These are phyloP conservation scores for Tetanocera ferruginea DNA, from an alignment of 2,888 invertebrate genomes.

Conservation along the genomic window DNA sequence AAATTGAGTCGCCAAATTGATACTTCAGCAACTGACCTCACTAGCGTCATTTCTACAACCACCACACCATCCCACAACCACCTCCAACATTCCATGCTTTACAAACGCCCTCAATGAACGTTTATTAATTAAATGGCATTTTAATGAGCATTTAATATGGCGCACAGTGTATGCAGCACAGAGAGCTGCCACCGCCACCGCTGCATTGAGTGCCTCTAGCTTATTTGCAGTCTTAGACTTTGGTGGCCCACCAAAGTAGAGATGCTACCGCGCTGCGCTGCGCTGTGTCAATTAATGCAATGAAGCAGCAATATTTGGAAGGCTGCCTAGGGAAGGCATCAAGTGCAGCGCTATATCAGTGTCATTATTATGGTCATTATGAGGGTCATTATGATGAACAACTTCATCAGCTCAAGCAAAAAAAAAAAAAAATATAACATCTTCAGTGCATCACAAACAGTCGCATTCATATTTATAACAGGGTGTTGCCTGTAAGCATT, in stretches of 20 bases:
- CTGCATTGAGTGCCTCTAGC: neutral
- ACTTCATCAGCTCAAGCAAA: neutral
- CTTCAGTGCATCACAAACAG: neutral
- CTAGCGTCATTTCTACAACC: neutral
- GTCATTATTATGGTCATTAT: neutral
- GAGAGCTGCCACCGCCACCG: neutral
- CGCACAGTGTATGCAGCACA: neutral
- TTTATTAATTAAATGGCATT: slow-evolving; percentile 66
- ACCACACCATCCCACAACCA: neutral
- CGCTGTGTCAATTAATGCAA: slow-evolving; percentile 9
- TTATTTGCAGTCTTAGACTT: neutral
- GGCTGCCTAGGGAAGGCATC: too few relatives aligned
- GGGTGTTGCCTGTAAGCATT: neutral
- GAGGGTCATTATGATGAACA: neutral
- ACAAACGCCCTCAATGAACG: slow-evolving; percentile 19
- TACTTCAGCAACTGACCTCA: neutral
- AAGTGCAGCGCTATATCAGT: too few relatives aligned
- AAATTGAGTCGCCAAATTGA: neutral
- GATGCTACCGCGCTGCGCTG: neutral
- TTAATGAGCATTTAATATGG: slow-evolving; percentile 60
- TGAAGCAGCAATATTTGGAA: neutral
- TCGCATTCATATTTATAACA: neutral
- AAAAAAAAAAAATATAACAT: neutral
- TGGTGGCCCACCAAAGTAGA: slow-evolving; percentile 19
- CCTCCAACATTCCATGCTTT: neutral